Evolutionary conservation across 1,140 invertebrate species (phyloP), one percentile per base, ranked within the genome.

Genomic region (Melitaea cinxia): DNA sequence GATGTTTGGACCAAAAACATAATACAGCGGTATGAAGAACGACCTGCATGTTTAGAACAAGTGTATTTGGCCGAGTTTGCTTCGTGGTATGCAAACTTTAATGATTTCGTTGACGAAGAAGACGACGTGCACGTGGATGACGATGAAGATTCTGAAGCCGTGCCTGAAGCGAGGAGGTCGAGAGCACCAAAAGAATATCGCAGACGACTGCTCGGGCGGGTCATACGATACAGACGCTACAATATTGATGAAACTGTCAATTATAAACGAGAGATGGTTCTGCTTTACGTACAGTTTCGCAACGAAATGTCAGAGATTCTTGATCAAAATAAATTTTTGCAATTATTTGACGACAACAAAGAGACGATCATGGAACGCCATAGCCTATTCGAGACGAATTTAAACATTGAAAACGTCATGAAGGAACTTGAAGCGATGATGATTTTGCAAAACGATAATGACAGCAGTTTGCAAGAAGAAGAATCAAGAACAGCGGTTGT

Each of bases 191-290:
- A 70, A 49, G 59, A 72, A 75, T 72, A 79, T 50, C 60, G 71
- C 70, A 78, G 42, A 79, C 68, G 77, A 64, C 45, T 17, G 23
- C 6, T 71, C 19, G 72, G 67, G 62, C 73, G 76, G 54, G 39
- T 84, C 10, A 81, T 82, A 82, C 70, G 82, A 72, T 82, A 78
- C 68, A 73, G 78, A 70, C 59, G 55, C 53, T 83, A 83, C 70
- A 72, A 79, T 21, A 76, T 77, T 0, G 67, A 77, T 67, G 77
- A 83, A 65, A 78, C 70, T 70, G 72, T 71, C 33, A 69, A 87
- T 72, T 85, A 84, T 75, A 65, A 79, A 78, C 63, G 81, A 24
- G 81, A 84, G 42, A 82, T 83, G 83, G 81, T 84, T 21, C 45
- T 78, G n/a, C 69, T 85, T 0, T 75, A 75, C 68, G 23, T 82